phyloP scores from a whole-genome alignment of 1,140 invertebrate genomes.

The Drosophila carrolli region DNA sequence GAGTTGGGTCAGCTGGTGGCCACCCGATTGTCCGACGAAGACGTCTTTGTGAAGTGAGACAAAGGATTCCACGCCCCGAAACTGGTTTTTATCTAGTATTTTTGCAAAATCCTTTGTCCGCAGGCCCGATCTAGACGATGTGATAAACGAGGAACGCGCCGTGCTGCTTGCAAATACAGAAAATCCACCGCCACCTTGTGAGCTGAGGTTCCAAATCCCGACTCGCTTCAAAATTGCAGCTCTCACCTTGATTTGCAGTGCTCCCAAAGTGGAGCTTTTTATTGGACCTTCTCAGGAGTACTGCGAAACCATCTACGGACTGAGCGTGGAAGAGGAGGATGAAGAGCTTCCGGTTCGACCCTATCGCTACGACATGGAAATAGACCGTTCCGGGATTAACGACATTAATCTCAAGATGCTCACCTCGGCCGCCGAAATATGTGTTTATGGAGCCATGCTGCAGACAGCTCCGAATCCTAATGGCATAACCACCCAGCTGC shows the following conservation, averaged over 20 bases:
- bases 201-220: constrained; percentile 55
- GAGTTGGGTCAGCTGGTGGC: constrained; percentile 52
- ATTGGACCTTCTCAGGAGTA: constrained; percentile 71
- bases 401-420: constrained; percentile 67
- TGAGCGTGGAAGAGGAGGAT: constrained; percentile 63
- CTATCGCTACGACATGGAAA: constrained; percentile 79
- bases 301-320: constrained; percentile 69
- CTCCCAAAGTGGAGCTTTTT: constrained; percentile 73
- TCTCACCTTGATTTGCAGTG: constrained; percentile 69
- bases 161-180: constrained; percentile 54
- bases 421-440: constrained; percentile 63
- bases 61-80: constrained; percentile 64
- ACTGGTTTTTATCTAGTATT: constrained; percentile 44
- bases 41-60: constrained; percentile 76
- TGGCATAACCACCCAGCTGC: constrained; percentile 74
- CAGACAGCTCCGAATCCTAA: constrained; percentile 79
- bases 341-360: constrained; percentile 51
- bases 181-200: constrained; percentile 40
- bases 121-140: constrained; percentile 66
- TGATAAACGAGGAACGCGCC: constrained; percentile 64
- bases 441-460: constrained; percentile 69
- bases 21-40: constrained; percentile 56
- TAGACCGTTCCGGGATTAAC: constrained; percentile 72
- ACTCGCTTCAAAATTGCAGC: constrained; percentile 70
- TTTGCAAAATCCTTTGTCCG: constrained; percentile 21